Evolutionary conservation across 2,888 invertebrate species (phyloP), one percentile per base, ranked within the genome.

Genomic region (Actias luna): DNA sequence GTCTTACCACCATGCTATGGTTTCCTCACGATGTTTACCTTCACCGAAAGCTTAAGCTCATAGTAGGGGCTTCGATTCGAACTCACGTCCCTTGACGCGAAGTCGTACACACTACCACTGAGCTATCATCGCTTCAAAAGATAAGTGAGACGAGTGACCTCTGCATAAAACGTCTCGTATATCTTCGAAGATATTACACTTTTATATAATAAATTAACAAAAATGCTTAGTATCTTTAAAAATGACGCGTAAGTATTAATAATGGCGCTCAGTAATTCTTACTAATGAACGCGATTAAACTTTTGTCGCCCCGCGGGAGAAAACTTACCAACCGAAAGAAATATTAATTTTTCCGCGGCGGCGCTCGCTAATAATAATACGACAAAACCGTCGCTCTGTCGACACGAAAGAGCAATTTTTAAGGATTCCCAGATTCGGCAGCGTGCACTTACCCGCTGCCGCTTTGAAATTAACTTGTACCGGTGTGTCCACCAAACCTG

Each of bases 341-440:
- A 42, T 57, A 62, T 58, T 61, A 58, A 61, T 62, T 58, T 50
- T 62, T 62, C 58, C 8, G 58, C n/a, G 55, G 58, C n/a, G 55
- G 16, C 46, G 55, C n/a, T 14, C 29, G 55, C 29, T 55, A 55
- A 55, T 57, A 62, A 63, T 76, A 73, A 79, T 80, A 78, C 78
- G 82, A 83, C 79, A 80, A 80, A 81, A 78, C 80, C 79, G 70
- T 1, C 50, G 22, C 4, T 27, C 52, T 27, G 18, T 25, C 72
- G 76, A 76, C 80, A 77, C 79, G 78, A 69, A 69, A 72, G 69
- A 68, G 80, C 80, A 76, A 85, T 88, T 89, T 89, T 89, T 88
- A 86, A 87, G 83, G 87, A 85, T 72, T 72, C 72, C 69, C 67
- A 78, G 67, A 70, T 70, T 69, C 68, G 67, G 73, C 66, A 69